Evolutionary conservation across 2,888 invertebrate genomes (phyloP).

Genomic region (Buathra laborator): DNA sequence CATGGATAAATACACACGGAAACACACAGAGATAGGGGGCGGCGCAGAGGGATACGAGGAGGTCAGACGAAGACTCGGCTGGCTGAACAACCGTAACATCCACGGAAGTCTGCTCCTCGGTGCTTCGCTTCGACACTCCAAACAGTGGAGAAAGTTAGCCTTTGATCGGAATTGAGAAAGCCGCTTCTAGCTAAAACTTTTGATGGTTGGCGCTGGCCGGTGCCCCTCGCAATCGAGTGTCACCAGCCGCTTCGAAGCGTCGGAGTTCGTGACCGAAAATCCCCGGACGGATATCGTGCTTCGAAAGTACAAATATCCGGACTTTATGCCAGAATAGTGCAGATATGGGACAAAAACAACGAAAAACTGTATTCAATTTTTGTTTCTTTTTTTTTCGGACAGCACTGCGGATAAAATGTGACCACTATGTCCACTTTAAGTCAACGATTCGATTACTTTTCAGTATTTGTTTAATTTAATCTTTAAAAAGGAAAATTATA

Average conservation of each 20-base stretch:
- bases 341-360: neutral
- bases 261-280: conserved; percentile 56
- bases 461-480: too few species aligned
- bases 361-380: neutral
- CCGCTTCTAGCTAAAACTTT: conserved; percentile 59
- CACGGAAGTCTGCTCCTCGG: conserved; percentile 40
- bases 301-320: conserved; percentile 47
- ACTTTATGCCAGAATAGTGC: conserved; percentile 3
- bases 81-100: conserved; percentile 60
- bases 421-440: too few species aligned
- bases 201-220: conserved; percentile 41
- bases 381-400: neutral
- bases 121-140: conserved; percentile 41
- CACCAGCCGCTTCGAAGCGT: conserved; percentile 56
- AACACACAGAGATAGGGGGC: neutral
- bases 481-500: neutral
- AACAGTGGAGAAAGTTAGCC: conserved; percentile 62
- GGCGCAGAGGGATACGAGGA: conserved; percentile 2
- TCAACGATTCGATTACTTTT: too few species aligned
- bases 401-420: neutral
- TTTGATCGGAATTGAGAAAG: conserved; percentile 64
- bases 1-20: neutral
- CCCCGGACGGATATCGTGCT: conserved; percentile 54
- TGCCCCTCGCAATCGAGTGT: conserved; percentile 59
- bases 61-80: conserved; percentile 40